Base-by-base conservation (phyloP, 2,888 invertebrate species). In the Noctua pronuba region DNA sequence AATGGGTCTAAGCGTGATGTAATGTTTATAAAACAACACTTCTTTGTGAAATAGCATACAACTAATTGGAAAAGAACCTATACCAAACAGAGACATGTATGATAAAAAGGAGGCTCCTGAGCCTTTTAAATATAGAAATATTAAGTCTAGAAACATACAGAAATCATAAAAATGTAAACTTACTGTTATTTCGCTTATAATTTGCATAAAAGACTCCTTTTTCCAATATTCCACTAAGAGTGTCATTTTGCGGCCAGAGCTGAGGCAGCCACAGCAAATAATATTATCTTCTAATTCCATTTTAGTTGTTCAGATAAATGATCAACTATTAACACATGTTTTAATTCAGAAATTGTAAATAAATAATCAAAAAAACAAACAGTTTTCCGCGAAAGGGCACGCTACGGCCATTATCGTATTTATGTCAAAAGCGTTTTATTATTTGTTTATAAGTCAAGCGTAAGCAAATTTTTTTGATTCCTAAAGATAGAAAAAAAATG, bases 221-320 rank as follows among this genome's bases (percentile, higher is more conserved):
- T 90, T 88, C 69, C 77, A 86, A 70, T 73, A 86, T 46, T 93
- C 90, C 0, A 91, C 84, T 8, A 95, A 70, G 21, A 82, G 67
- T 28, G 87, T 77, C 91, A 95, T 92, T 93, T 93, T 94, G 16
- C 95, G 91, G 7, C 88, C 94, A 0, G 83, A 80, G 79, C 91
- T 90, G 1, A 96, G 89, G 74, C 96, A 96, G 3, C 94, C 95
- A 79, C 91, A 90, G 66, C 95, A 95, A 21, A 92, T 71, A 82
- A 64, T 86, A 73, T 46, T 86, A 10, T 86, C 72, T 73, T 84
- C 77, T 0, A 31, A n/a, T 13, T 90, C 88, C 92, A 92, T 92
- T 65, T 41, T 82, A 11, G 6, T 28, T 55, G 1, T 4, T 55
- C 0, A 18, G 69, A 0, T 1, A 18, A 28, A 10, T 8, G 0